Percentiles rank a stretch among this genome's conserved stretches.
Evolutionary conservation across 2,888 invertebrate genomes (phyloP).

Genomic region (Drosophila colorata): DNA sequence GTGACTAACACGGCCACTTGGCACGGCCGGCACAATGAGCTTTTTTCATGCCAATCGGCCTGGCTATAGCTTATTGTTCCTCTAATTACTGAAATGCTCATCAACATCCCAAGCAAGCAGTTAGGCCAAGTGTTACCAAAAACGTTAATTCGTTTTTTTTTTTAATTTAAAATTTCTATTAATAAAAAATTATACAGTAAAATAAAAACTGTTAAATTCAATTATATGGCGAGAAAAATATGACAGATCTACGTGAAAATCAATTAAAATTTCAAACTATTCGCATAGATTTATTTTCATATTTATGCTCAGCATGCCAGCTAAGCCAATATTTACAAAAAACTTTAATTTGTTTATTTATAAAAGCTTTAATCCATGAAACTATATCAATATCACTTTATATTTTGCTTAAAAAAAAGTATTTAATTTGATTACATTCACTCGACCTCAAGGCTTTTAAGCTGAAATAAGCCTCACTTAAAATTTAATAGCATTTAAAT

Average conservation of each 20-base stretch:
- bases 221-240: no score
- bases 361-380: not conserved
- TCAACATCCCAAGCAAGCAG: not conserved
- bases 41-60: conserved; percentile 27
- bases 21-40: conserved; percentile 48
- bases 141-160: no score
- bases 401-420: not conserved
- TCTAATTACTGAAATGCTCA: conserved; percentile 36
- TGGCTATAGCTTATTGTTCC: conserved; percentile 48
- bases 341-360: no score
- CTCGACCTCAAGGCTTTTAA: not conserved
- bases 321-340: no score
- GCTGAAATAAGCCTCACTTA: not conserved
- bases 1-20: conserved; percentile 50
- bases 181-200: no score
- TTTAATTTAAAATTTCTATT: no score
- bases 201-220: no score
- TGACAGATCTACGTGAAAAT: no score
- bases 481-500: not conserved
- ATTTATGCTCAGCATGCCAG: no score
- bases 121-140: not conserved
- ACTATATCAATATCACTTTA: no score
- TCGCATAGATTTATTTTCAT: no score
- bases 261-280: no score
- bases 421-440: not conserved